Evolutionary conservation across 2,113 vertebrate genomes (phyloP).

Genomic region (Callospermophilus lateralis): DNA sequence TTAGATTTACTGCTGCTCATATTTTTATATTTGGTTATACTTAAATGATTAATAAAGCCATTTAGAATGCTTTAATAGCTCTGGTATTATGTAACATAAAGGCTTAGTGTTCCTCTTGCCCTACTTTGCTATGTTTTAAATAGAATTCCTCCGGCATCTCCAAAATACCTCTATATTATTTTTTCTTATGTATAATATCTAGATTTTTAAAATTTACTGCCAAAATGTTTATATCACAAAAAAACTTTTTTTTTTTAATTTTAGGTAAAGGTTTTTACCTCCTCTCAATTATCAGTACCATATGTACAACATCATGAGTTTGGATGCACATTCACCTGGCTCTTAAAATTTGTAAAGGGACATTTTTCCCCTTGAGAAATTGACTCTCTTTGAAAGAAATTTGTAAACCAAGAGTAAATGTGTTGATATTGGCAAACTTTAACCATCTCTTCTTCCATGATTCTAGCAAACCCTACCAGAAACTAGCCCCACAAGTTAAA

Average conservation of each 20-base stretch:
- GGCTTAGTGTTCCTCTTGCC: background rate
- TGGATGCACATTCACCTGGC: background rate
- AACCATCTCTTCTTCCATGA: background rate
- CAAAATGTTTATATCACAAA: constrained; percentile 21
- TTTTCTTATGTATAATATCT: background rate
- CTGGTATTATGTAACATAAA: constrained; percentile 2
- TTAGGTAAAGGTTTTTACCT: background rate
- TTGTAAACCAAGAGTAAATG: background rate
- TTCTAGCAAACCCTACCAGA: background rate
- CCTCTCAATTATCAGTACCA: background rate
- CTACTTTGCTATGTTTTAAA: background rate
- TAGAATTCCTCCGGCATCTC: background rate
- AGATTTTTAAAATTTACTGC: background rate
- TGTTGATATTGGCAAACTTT: background rate
- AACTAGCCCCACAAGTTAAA: background rate
- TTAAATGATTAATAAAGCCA: background rate
- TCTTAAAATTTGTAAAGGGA: background rate
- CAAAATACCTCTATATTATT: constrained; percentile 31
- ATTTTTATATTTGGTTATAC: constrained; percentile 36
- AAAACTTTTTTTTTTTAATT: background rate
- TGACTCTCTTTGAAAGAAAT: background rate
- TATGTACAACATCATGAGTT: background rate
- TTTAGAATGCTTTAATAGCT: background rate
- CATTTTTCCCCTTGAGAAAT: background rate
- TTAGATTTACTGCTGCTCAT: background rate